Evolutionary conservation across 2,113 vertebrate species (phyloP).

Genomic region (Dipodomys spectabilis): DNA sequence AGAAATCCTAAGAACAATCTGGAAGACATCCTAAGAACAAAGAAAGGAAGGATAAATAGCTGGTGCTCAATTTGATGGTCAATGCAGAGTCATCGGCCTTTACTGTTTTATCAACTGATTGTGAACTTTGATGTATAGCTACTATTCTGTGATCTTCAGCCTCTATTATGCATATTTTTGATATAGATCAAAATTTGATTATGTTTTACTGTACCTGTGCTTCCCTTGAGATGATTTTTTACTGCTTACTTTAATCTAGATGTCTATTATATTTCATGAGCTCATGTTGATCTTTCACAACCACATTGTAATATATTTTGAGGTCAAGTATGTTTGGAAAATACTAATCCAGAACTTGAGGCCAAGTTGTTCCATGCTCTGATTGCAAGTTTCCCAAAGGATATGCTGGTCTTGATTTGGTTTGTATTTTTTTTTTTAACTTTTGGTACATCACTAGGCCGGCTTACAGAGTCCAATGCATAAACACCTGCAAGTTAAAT

Average conservation of each 20-base stretch:
- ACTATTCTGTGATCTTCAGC: not conserved
- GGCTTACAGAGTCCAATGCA: not conserved
- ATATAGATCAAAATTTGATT: slow-evolving; percentile 35
- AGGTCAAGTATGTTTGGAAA: slow-evolving; percentile 35
- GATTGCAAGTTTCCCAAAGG: slow-evolving; percentile 47
- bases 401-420: not conserved
- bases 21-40: slow-evolving; percentile 7
- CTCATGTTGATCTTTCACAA: slow-evolving; percentile 58
- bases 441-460: slow-evolving; percentile 1
- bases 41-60: slow-evolving; percentile 10
- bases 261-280: slow-evolving; percentile 48
- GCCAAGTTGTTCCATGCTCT: not conserved
- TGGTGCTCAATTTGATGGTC: slow-evolving; percentile 13
- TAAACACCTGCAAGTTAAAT: not conserved
- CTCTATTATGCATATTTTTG: slow-evolving; percentile 22
- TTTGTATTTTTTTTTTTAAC: slow-evolving; percentile 27
- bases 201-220: not conserved
- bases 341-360: slow-evolving; percentile 25
- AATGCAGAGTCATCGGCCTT: not conserved
- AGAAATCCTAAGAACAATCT: not conserved
- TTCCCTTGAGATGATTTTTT: slow-evolving; percentile 35
- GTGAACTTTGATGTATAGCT: not conserved
- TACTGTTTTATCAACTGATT: not conserved
- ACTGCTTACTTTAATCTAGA: slow-evolving; percentile 20
- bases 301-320: slow-evolving; percentile 18